Evolutionary conservation across 2,113 vertebrate species (phyloP).

Genomic region (Festucalex cinctus): DNA sequence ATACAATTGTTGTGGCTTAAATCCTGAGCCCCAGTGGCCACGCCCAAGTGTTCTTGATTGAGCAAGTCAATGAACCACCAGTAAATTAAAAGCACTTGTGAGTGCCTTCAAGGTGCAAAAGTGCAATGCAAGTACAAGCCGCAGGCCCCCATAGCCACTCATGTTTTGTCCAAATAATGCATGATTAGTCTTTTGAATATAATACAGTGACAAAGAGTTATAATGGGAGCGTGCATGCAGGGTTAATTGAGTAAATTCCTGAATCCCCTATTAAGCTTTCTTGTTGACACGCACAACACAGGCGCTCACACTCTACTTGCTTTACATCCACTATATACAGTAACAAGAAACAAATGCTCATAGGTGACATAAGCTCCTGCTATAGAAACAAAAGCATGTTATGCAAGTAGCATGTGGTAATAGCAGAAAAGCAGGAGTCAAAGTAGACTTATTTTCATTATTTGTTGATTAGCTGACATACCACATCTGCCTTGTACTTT

Average conservation of each 20-base stretch:
- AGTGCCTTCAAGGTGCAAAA: too few species aligned
- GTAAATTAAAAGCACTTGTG: too few species aligned
- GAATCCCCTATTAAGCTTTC: slow-evolving; percentile 8
- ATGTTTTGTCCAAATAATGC: too few species aligned
- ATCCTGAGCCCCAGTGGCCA: too few species aligned
- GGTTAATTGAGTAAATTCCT: not conserved
- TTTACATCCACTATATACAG: not conserved
- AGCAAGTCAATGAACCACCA: too few species aligned
- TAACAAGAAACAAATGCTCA: not conserved
- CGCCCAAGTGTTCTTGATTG: too few species aligned
- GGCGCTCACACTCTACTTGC: slow-evolving; percentile 1
- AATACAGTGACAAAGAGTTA: not conserved
- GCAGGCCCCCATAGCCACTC: too few species aligned
- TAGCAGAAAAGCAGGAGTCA: not conserved
- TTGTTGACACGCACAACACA: slow-evolving; percentile 1
- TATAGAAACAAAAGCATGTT: not conserved
- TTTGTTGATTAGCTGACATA: too few species aligned
- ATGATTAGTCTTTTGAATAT: too few species aligned
- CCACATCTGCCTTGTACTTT: too few species aligned
- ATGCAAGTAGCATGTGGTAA: not conserved
- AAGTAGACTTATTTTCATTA: not conserved
- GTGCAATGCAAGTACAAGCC: too few species aligned
- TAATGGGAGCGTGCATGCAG: not conserved
- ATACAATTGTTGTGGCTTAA: too few species aligned
- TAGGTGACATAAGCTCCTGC: not conserved